Conservation (phyloP, 2,797 vertebrate genomes). For the Florisuga fusca region DNA sequence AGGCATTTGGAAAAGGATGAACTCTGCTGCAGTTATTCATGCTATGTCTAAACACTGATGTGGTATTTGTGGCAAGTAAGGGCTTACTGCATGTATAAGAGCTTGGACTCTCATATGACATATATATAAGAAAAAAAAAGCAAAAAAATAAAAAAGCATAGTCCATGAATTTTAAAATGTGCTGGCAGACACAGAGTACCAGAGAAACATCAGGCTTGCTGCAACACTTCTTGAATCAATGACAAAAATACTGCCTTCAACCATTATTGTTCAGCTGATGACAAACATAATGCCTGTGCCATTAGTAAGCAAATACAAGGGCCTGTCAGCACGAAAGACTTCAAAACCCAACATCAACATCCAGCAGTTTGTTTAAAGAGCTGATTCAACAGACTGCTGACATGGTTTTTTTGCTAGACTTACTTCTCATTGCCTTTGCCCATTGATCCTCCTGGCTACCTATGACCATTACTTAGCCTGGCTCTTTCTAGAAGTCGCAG, state of each 20-base stretch:
- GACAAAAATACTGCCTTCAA: not conserved
- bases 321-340: not conserved
- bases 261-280: not conserved
- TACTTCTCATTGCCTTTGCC: not conserved
- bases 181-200: not conserved
- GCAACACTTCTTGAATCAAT: not conserved
- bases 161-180: not conserved
- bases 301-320: not conserved
- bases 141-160: not conserved
- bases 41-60: not conserved
- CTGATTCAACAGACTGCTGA: not conserved
- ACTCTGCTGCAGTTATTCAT: not conserved
- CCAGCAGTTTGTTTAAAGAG: conserved; percentile 11
- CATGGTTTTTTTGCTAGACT: not conserved
- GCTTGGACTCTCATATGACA: not conserved
- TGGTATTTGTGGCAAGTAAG: not conserved
- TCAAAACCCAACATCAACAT: not conserved
- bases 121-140: not conserved
- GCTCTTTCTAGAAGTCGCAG: not conserved
- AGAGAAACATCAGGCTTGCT: not conserved
- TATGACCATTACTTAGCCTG: not conserved
- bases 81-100: not conserved
- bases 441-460: not conserved
- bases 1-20: conserved; percentile 29
- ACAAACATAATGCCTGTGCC: conserved; percentile 27